Evolutionary conservation across 92 coral and sea anemone genomes (phyloP).

Genomic region (Ricordea florida): DNA sequence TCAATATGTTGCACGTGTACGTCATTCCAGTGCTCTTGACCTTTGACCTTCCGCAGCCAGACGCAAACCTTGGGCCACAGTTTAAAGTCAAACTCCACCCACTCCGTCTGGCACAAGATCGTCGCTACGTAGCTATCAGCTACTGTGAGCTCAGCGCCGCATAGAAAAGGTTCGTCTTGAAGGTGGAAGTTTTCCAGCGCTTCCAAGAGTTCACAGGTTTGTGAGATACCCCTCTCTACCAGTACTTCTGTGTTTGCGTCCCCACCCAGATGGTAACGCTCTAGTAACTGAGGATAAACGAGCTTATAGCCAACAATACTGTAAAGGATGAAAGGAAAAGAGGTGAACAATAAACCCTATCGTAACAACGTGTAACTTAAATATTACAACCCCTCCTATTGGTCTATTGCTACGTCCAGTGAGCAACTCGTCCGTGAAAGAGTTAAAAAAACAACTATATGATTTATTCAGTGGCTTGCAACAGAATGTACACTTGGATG

Average conservation of each 20-base stretch:
- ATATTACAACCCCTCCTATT: no score
- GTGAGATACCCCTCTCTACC: slow-evolving; percentile 68
- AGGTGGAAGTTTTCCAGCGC: slow-evolving; percentile 69
- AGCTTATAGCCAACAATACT: slow-evolving; percentile 82
- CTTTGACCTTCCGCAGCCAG: slow-evolving; percentile 80
- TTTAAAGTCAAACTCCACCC: slow-evolving; percentile 70
- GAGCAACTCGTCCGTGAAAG: no score
- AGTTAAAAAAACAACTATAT: no score
- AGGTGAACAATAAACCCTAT: no score
- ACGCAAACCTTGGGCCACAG: slow-evolving; percentile 79
- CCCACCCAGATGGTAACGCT: slow-evolving; percentile 66
- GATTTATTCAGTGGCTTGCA: no score
- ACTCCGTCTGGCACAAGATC: slow-evolving; percentile 78
- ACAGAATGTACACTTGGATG: no score
- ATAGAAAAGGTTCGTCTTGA: slow-evolving; percentile 53
- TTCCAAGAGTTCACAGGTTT: slow-evolving; percentile 76
- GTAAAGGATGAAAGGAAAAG: neutral
- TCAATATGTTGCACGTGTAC: slow-evolving; percentile 77
- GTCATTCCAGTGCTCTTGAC: slow-evolving; percentile 69
- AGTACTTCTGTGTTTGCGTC: slow-evolving; percentile 74
- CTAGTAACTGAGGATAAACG: slow-evolving; percentile 87
- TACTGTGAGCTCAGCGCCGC: slow-evolving; percentile 74
- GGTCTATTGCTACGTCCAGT: no score
- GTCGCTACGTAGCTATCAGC: slow-evolving; percentile 89
- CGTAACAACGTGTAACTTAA: no score